Base-by-base conservation (phyloP, 2,113 vertebrate genomes). In the Sinocyclocheilus anshuiensis region DNA sequence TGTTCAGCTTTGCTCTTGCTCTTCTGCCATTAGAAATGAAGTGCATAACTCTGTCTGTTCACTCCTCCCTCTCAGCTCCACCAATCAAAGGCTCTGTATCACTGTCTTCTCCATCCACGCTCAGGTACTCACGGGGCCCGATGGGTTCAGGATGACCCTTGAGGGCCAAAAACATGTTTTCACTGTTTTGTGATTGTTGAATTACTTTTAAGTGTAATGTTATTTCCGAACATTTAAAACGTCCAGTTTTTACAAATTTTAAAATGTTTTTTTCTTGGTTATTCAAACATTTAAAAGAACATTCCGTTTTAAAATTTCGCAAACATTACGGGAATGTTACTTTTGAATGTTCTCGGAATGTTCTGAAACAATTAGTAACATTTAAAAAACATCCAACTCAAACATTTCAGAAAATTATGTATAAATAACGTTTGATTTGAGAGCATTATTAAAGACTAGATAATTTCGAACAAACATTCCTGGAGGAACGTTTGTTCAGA, bases 41-140 rank as follows among this genome's bases (percentile, higher is more conserved):
- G 67, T 42, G n/a, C 50, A 72, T 6, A 45, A 10, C 29, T 36
- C 50, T 67, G 15, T 36, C 74, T 1, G 18, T 50, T 29, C 33
- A 74, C 69, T 84, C 79, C 42, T 84, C 86, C 29, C 15, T 45
- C 11, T 84, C 79, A 5, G 20, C 50, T 9, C 57, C 75, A 16
- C 71, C 6, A 3, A 84, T 71, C 57, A 87, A 57, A 55, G 87
- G 61, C 81, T 89, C 83, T 1, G 72, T 75, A 18, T 89, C 87
- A 10, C 22, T 29, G 10, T 85, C 81, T 22, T 45, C 83, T 2
- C 36, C 26, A 4, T n/a, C 53, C 33, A 80, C 79, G 10, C 61
- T 80, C 88, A n/a, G 22, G 61, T 77, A 84, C 39, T 63, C 86
- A 1, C 20, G 8, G 3, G 22, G 16, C 4, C 76, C 20, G 3